Evolutionary conservation across 2,888 invertebrate species (phyloP).

Genomic region (Drosophila niveifrons): DNA sequence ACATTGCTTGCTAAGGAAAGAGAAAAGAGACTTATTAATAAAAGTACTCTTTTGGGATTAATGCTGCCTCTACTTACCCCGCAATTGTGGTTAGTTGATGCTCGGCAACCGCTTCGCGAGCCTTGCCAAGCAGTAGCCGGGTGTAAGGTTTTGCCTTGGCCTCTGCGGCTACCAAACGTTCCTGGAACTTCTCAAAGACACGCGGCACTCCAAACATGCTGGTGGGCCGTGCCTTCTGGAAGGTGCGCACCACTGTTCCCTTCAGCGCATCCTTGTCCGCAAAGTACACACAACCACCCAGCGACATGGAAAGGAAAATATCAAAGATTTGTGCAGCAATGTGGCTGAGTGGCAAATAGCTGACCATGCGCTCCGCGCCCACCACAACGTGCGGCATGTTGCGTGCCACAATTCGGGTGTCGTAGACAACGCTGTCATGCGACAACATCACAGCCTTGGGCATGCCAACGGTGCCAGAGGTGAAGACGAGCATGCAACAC

Average conservation of each 20-base stretch:
- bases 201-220: constrained; percentile 94
- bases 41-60: no score
- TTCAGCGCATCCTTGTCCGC: constrained; percentile 95
- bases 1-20: constrained; percentile 30
- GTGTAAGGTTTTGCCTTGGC: constrained; percentile 89
- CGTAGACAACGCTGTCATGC: constrained; percentile 93
- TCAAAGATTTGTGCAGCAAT: constrained; percentile 94
- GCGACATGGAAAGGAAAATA: constrained; percentile 86
- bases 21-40: no score
- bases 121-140: constrained; percentile 89
- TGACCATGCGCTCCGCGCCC: constrained; percentile 88
- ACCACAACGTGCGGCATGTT: constrained; percentile 86
- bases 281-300: constrained; percentile 88
- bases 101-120: constrained; percentile 88
- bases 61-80: constrained; percentile 83
- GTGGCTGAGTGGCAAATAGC: constrained; percentile 95
- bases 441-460: constrained; percentile 97
- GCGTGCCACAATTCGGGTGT: constrained; percentile 87
- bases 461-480: constrained; percentile 95
- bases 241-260: constrained; percentile 91
- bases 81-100: constrained; percentile 87
- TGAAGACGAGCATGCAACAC: constrained; percentile 93
- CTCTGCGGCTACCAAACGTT: constrained; percentile 91
- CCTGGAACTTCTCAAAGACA: constrained; percentile 97
- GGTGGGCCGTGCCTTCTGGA: constrained; percentile 92